Base-by-base conservation (phyloP, 2,797 vertebrate species). In the Typhlichthys subterraneus region DNA sequence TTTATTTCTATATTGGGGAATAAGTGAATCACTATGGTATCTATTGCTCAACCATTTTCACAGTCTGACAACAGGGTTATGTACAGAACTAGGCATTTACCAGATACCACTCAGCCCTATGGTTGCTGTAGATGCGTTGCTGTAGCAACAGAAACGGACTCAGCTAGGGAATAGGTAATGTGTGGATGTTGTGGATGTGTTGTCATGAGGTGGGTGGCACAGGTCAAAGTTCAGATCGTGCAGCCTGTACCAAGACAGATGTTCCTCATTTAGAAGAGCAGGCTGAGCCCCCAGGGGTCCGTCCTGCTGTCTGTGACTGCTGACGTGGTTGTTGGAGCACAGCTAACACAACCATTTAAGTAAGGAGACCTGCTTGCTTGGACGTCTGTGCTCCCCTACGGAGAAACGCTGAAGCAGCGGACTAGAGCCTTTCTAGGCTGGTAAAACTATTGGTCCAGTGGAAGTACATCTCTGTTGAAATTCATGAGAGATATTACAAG, bases 71-170 rank as follows among this genome's bases (percentile, higher is more conserved):
- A 65, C 64, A 31, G 54, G 53, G 59, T 64, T 56, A 58, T 9
- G 2, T 29, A 29, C 23, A 9, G 38, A 42, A 42, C 9, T 42
- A 8, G 7, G 9, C 38, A 14, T 57, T 53, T 57, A 63, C 59
- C 63, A 53, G 65, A 79, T 72, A 38, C 49, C 52, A 59, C 68
- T 63, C 59, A 9, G 2, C 76, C 64, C 73, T 29, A 29, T 72
- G 67, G 69, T 80, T 69, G 76, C 72, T 59, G 62, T 52, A 59
- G 15, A 62, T 53, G 9, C 1, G 80, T 81, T 86, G 63, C 80
- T 62, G 80, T 85, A 77, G 83, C 81, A 86, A 84, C 88, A 74
- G 65, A 67, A 49, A 64, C 45, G 56, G 67, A 82, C 78, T 81
- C 62, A 8, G 54, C 64, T 29, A 73, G 72, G 52, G 53, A 64